Evolutionary conservation across 2,888 invertebrate genomes (phyloP), one percentile per base, ranked within the genome.

Genomic region (Physocephala rufipes): DNA sequence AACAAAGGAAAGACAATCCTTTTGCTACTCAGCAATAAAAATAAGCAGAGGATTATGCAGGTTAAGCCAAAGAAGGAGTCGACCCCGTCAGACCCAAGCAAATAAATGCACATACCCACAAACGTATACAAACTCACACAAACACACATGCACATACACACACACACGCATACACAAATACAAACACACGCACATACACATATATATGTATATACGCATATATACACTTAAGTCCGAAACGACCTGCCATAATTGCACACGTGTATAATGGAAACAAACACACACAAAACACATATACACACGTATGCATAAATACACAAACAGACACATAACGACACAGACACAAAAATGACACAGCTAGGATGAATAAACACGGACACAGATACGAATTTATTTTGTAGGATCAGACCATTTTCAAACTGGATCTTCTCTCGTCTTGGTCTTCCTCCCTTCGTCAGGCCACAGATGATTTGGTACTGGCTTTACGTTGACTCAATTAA

Each of bases 401-500:
- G 36, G 9, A 36, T 4, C 36, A 4, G 36, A 36, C 36, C 36
- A 36, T 36, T 36, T 36, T 9, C 36, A 36, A 9, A 36, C n/a
- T n/a, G n/a, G n/a, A n/a, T n/a, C n/a, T n/a, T n/a, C n/a, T n/a
- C n/a, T n/a, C n/a, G 36, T 36, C 36, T 9, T 7, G 36, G 9
- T 36, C 36, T 4, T 36, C 5, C 4, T 4, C 4, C 5, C 9
- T 58, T 4, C 24, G 24, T 26, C 5, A 13, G 9, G 26, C 15
- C 28, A 13, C 24, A 26, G 63, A 4, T 63, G 47, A 19, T 24
- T 63, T 19, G 55, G n/a, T n/a, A 26, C 26, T 21, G 58, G 45
- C 63, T 16, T 45, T 13, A 63, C 45, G 45, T 43, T 62, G 61
- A 62, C 68, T 68, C 51, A 68, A 68, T 68, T 68, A 68, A 68